Conservation (phyloP, 2,888 invertebrate species). For the Euspilapteryx auroguttella region DNA sequence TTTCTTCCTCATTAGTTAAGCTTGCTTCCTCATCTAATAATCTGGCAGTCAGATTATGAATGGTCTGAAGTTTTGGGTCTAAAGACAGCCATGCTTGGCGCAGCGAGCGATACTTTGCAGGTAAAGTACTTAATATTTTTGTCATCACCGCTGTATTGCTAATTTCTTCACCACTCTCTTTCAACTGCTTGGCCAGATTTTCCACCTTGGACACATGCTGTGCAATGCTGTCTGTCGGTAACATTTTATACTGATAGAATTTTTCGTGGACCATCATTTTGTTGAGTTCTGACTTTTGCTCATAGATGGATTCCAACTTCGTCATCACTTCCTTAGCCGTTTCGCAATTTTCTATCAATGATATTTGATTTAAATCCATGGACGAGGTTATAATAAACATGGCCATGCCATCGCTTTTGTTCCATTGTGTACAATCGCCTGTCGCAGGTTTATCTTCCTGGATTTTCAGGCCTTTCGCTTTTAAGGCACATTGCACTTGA, state of each 20-base stretch:
- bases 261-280: slow-evolving; percentile 11
- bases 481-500: slow-evolving; percentile 4
- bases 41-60: slow-evolving; percentile 11
- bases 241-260: slow-evolving; percentile 12
- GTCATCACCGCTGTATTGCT: slow-evolving; percentile 14
- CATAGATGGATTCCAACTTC: slow-evolving; percentile 11
- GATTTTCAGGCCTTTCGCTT: slow-evolving; percentile 4
- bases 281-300: slow-evolving; percentile 9
- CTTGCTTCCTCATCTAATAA: slow-evolving; percentile 10
- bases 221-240: slow-evolving; percentile 9
- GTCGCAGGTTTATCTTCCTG: too few species aligned
- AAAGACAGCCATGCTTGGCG: slow-evolving; percentile 13
- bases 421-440: too few species aligned
- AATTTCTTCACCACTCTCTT: slow-evolving; percentile 12
- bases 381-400: slow-evolving; percentile 6
- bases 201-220: slow-evolving; percentile 12
- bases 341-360: too few species aligned
- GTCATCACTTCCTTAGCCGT: slow-evolving; percentile 10
- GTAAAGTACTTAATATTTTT: slow-evolving; percentile 14
- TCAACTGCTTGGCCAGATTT: slow-evolving; percentile 11
- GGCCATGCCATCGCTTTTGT: slow-evolving; percentile 9
- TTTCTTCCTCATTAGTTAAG: slow-evolving; percentile 6
- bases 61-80: slow-evolving; percentile 8
- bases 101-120: slow-evolving; percentile 10
- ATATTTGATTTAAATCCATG: slow-evolving; percentile 9